Percentiles rank a stretch among this genome's conserved stretches.
Evolutionary conservation across 2,888 invertebrate genomes (phyloP).

Genomic region (Hoplodrina blanda): DNA sequence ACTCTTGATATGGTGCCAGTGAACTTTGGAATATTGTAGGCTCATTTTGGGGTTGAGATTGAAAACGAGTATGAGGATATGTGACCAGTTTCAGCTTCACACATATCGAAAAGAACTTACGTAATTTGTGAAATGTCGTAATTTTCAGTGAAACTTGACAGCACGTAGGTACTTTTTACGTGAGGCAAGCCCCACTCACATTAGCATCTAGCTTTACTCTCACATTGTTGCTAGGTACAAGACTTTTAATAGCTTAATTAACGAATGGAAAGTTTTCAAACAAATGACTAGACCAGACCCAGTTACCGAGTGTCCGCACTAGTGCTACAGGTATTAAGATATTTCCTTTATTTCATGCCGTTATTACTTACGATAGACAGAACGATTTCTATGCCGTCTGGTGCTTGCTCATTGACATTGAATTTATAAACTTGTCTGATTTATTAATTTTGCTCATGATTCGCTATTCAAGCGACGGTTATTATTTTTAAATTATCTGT

Average conservation of each 20-base stretch:
- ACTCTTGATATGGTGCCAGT: constrained; percentile 88
- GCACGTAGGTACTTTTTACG: constrained; percentile 20
- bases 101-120: too few relatives aligned
- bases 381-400: constrained; percentile 51
- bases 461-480: constrained; percentile 22
- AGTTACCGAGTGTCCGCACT: constrained; percentile 42
- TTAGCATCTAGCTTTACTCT: constrained; percentile 51
- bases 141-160: constrained; percentile 22
- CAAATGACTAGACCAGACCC: constrained; percentile 51
- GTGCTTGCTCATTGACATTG: constrained; percentile 49
- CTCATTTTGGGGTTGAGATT: constrained; percentile 81
- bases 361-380: constrained; percentile 51
- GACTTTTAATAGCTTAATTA: constrained; percentile 65
- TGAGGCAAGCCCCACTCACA: constrained; percentile 45
- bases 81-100: background rate
- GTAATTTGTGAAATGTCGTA: background rate
- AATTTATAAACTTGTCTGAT: constrained; percentile 52
- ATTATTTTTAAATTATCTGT: constrained; percentile 24
- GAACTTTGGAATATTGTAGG: constrained; percentile 87
- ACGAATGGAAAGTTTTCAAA: constrained; percentile 60
- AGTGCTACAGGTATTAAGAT: constrained; percentile 53
- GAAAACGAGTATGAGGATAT: constrained; percentile 52
- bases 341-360: constrained; percentile 62
- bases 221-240: constrained; percentile 56
- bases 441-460: constrained; percentile 35